These are phyloP conservation scores for Ferrisia virgata DNA, from an alignment of 2,888 invertebrate genomes.

Conservation along the genomic window DNA sequence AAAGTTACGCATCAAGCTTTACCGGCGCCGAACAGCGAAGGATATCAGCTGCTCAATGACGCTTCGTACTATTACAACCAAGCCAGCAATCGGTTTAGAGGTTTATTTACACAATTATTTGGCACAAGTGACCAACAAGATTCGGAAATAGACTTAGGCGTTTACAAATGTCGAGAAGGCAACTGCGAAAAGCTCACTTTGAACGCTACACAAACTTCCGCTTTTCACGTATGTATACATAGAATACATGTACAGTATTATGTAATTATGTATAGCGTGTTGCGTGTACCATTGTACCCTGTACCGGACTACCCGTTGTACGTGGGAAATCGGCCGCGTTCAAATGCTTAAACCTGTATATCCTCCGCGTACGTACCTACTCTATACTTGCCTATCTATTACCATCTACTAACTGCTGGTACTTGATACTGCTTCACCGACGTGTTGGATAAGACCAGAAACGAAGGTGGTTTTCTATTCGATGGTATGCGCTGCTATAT, in stretches of 20 bases:
- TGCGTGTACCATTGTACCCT: neutral
- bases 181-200: neutral
- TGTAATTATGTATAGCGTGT: neutral
- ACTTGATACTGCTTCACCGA: no score
- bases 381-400: no score
- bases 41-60: neutral
- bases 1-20: neutral
- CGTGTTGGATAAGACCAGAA: no score
- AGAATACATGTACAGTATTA: no score
- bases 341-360: no score
- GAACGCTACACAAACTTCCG: neutral
- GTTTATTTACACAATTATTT: neutral
- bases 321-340: no score
- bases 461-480: no score
- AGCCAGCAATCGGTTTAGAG: neutral
- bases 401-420: no score
- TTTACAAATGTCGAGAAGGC: neutral
- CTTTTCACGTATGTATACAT: neutral
- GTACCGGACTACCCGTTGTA: no score
- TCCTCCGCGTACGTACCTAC: no score
- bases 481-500: no score
- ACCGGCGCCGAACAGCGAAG: neutral
- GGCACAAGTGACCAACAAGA: neutral
- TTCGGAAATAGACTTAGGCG: neutral
- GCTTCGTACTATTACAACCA: neutral